phyloP scores from a whole-genome alignment of 1,140 invertebrate genomes.

The Camponotus floridanus region DNA sequence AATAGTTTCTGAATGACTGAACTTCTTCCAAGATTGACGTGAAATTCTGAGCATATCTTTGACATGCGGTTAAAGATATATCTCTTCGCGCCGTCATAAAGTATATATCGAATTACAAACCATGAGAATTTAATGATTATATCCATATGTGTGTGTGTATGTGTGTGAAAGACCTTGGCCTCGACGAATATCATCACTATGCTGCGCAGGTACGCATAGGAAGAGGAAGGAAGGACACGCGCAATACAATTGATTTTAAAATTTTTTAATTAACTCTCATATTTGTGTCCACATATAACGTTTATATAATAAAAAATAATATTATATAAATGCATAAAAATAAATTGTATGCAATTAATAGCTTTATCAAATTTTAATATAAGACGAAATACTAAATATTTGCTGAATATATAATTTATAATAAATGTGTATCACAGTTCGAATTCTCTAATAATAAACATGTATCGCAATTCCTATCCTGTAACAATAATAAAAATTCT shows the following conservation, averaged over 20 bases:
- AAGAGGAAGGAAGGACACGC: neutral
- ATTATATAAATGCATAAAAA: neutral
- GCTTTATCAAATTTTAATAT: no score
- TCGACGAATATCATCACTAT: neutral
- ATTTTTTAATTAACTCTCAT: neutral
- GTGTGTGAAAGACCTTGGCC: constrained; percentile 24
- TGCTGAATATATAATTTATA: no score
- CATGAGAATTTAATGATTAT: neutral
- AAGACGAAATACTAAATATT: no score
- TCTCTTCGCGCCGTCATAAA: neutral
- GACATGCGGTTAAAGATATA: neutral
- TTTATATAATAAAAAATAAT: neutral
- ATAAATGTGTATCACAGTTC: no score
- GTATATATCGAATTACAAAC: neutral
- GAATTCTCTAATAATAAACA: no score
- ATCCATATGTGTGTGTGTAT: neutral
- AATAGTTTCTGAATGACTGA: neutral
- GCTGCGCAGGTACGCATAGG: neutral
- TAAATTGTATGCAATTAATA: neutral
- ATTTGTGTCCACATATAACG: neutral
- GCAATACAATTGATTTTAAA: neutral
- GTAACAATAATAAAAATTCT: no score
- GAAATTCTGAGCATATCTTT: neutral
- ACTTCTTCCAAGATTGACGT: neutral
- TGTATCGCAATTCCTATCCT: no score